Percentiles rank a stretch among this genome's conserved stretches.
These are phyloP conservation scores for Trissonchulus sp. DNA, from an alignment of 2,888 invertebrate species.

Conservation along the genomic window DNA sequence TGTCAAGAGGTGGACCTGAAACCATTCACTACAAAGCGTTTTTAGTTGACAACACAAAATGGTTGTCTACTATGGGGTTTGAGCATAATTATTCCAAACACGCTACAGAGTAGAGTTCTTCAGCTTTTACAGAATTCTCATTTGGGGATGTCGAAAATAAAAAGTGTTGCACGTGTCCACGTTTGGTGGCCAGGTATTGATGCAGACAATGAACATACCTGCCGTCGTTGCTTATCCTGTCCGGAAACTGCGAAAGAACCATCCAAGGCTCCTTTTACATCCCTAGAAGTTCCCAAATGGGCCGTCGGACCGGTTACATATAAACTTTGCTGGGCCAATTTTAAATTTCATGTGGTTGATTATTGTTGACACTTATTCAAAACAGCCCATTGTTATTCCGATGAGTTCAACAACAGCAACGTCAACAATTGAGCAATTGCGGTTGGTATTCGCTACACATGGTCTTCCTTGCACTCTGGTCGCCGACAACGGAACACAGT, in stretches of 20 bases:
- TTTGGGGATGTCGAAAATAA: conserved; percentile 44
- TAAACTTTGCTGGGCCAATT: conserved; percentile 55
- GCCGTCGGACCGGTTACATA: conserved; percentile 53
- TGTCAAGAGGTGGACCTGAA: too few species aligned
- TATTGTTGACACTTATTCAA: conserved; percentile 53
- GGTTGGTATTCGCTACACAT: conserved; percentile 38
- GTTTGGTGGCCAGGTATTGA: conserved; percentile 46
- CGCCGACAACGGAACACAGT: conserved; percentile 48
- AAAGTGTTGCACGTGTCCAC: conserved; percentile 41
- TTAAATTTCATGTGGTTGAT: conserved; percentile 46
- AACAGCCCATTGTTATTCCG: conserved; percentile 52
- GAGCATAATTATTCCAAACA: conserved; percentile 41
- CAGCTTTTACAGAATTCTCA: conserved; percentile 43
- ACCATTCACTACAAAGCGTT: too few species aligned
- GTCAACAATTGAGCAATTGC: conserved; percentile 37
- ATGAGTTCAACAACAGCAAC: conserved; percentile 34
- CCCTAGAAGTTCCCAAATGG: too few species aligned
- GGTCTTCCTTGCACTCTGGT: conserved; percentile 46
- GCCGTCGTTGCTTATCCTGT: conserved; percentile 39
- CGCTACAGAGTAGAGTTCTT: conserved; percentile 37
- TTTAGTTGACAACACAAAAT: too few species aligned
- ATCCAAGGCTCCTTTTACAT: conserved; percentile 39
- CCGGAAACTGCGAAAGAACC: conserved; percentile 36
- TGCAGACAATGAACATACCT: conserved; percentile 37
- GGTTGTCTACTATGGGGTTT: too few species aligned